Evolutionary conservation across 2,888 invertebrate species (phyloP), one percentile per base, ranked within the genome.

Genomic region (Pachydiplax longipennis): DNA sequence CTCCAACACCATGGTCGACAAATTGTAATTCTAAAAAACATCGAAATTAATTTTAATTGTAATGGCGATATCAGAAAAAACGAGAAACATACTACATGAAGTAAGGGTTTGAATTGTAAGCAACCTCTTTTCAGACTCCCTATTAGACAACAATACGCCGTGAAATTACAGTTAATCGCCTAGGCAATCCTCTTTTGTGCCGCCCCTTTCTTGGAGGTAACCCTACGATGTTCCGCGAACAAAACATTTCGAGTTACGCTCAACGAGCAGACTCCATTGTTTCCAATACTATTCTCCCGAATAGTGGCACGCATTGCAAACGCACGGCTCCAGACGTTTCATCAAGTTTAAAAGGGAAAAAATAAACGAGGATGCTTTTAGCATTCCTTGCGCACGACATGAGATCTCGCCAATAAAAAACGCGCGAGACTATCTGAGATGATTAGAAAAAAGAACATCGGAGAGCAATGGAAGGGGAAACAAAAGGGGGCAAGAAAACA

Each of bases 331-430:
- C 73, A 73, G 73, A 73, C 73, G 73, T 73, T 73, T 73, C 25
- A 73, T 73, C 73, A 73, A 73, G 73, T 73, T 73, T 73, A 73
- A 73, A 73, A 73, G 73, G 73, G 73, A 73, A 73, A 73, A 73
- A 53, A 18, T 2, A 18, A 53, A 18, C 44, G 18, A 53, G 73
- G 25, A 73, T 73, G 73, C 73, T 73, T 73, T 73, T 73, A 73
- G 25, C 73, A 25, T 73, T 31, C 73, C 73, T 25, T 73, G 73
- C 73, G 73, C 31, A 73, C 73, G 73, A 73, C 73, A 31, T 73
- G 73, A 31, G 73, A 25, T 73, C 25, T 73, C 73, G 73, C 73
- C 73, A 73, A 73, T 73, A 73, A 73, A 73, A 73, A 73, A 53
- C 13, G 73, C 73, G 31, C 25, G 25, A 73, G 73, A 73, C 73